Base-by-base conservation (phyloP, 2,113 vertebrate species). In the Indicator indicator region DNA sequence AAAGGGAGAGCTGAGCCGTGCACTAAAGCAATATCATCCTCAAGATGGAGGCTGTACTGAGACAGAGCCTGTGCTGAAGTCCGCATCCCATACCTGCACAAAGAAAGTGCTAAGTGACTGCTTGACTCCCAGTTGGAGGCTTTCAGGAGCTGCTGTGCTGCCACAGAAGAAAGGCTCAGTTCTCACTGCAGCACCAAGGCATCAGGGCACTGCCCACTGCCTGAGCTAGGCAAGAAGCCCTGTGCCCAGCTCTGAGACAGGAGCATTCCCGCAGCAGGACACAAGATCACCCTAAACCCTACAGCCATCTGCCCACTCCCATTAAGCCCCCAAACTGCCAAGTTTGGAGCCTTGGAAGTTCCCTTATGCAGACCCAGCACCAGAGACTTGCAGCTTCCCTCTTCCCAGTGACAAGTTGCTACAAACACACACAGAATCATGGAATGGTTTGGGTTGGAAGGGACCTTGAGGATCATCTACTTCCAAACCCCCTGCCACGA, bases 381-480 rank as follows among this genome's bases (percentile, higher is more conserved):
- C 19, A 30, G 60, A 59, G 60, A 52, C 64, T 24, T 48, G 14
- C 58, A 38, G 32, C 30, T 28, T 46, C 27, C 10, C n/a, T 60
- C 38, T n/a, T 69, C 69, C 69, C 62, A 50, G 0, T 15, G 36
- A 52, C 2, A n/a, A 40, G 4, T 13, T 3, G 7, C 27, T 12
- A 58, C 30, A 5, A 1, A 44, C 5, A 6, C 8, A 7, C 7
- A 8, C 0, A 0, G 50, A 52, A 52, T 52, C 7, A 8, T 0
- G 0, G 50, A 52, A 52, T 52, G 50, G 50, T 52, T 52, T 52
- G 23, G 50, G 11, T 52, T 24, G 24, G 23, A 24, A 52, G 50
- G 12, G 23, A 26, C 23, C 50, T 52, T 52, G 50, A 52, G 7
- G 50, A 52, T 52, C 23, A 26, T 52, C 23, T 52, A 52, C 11